phyloP scores from a whole-genome alignment of 1,140 invertebrate species.

The Chrysomallon squamiferum region DNA sequence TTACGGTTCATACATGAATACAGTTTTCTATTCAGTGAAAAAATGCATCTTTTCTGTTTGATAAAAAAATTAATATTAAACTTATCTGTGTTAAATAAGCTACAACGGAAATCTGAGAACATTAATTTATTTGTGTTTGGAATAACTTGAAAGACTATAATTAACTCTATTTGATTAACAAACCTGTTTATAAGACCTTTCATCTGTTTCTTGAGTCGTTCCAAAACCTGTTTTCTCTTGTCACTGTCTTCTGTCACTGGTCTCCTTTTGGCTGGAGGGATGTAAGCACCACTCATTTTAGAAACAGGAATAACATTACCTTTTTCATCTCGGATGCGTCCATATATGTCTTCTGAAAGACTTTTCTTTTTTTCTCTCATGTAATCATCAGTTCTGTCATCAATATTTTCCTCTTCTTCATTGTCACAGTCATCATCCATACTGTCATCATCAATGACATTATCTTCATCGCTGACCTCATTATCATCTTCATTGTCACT shows the following conservation, averaged over 20 bases:
- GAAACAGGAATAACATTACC: slow-evolving; percentile 76
- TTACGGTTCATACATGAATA: too few species aligned
- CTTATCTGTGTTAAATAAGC: too few species aligned
- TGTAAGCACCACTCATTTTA: slow-evolving; percentile 68
- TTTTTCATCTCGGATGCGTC: slow-evolving; percentile 78
- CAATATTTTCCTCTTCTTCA: slow-evolving; percentile 3
- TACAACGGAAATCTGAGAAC: too few species aligned
- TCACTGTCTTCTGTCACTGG: slow-evolving; percentile 65
- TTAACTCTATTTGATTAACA: too few species aligned
- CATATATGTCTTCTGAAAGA: slow-evolving; percentile 93
- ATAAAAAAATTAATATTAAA: too few species aligned
- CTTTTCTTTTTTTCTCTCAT: slow-evolving; percentile 43
- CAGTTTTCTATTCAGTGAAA: too few species aligned
- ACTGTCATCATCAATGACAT: slow-evolving; percentile 7
- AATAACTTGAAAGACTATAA: too few species aligned
- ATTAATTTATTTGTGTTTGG: too few species aligned
- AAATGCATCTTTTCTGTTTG: too few species aligned
- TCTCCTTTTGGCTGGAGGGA: slow-evolving; percentile 80
- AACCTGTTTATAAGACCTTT: slow-evolving; percentile 87
- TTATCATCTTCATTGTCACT: slow-evolving; percentile 11
- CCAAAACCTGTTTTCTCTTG: slow-evolving; percentile 69
- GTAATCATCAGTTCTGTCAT: slow-evolving; percentile 11
- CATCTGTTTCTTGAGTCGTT: slow-evolving; percentile 76
- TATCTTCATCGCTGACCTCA: slow-evolving; percentile 13
- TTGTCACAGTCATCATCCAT: slow-evolving; percentile 7